Percentiles rank a stretch among this genome's conserved stretches.
phyloP scores from a whole-genome alignment of 2,797 vertebrate species.

The Phrynocephalus vlangalii region DNA sequence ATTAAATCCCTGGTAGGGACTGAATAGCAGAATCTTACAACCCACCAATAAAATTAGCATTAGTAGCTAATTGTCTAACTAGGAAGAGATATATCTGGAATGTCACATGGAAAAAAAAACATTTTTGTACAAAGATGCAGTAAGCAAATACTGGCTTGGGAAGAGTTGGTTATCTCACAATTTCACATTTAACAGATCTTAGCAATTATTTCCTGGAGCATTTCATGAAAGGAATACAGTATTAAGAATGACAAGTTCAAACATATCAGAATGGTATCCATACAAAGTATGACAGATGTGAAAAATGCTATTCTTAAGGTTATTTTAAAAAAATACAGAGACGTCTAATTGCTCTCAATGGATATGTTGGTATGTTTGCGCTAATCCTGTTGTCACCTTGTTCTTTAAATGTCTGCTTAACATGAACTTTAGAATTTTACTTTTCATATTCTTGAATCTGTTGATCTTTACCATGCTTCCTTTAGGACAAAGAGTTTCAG shows the following conservation, averaged over 20 bases:
- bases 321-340: slow-evolving; percentile 38
- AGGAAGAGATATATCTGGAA: slow-evolving; percentile 33
- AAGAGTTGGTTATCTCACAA: background rate
- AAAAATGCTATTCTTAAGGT: slow-evolving; percentile 51
- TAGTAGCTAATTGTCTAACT: slow-evolving; percentile 36
- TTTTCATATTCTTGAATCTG: slow-evolving; percentile 19
- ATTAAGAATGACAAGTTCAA: slow-evolving; percentile 55
- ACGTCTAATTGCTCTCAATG: slow-evolving; percentile 51
- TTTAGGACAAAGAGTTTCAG: background rate
- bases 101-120: slow-evolving; percentile 8
- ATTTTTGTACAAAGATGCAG: slow-evolving; percentile 26
- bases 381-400: slow-evolving; percentile 40
- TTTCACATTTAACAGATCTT: slow-evolving; percentile 42
- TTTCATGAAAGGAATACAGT: slow-evolving; percentile 39
- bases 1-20: background rate
- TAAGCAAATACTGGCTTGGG: slow-evolving; percentile 37
- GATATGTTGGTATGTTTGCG: slow-evolving; percentile 40
- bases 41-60: slow-evolving; percentile 32
- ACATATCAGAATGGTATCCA: slow-evolving; percentile 51
- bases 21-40: background rate
- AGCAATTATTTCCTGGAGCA: slow-evolving; percentile 42
- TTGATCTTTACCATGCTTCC: background rate
- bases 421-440: background rate
- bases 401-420: slow-evolving; percentile 51
- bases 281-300: slow-evolving; percentile 41